Evolutionary conservation across 2,888 invertebrate species (phyloP).

Genomic region (Mimas tiliae): DNA sequence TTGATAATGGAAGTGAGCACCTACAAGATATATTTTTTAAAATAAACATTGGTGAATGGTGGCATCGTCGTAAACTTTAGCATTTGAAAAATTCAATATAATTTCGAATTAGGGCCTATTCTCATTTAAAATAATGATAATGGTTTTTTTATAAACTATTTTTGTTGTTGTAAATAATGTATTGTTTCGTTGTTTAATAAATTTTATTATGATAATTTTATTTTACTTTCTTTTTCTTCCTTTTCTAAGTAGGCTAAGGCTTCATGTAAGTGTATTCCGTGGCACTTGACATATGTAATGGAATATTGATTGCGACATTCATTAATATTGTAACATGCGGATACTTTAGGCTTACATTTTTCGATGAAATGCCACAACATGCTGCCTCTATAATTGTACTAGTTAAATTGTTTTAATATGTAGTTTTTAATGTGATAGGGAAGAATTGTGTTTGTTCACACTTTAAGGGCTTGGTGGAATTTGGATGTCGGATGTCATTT

Average conservation of each 20-base stretch:
- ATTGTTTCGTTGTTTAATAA: constrained; percentile 74
- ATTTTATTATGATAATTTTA: constrained; percentile 69
- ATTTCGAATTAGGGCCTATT: constrained; percentile 51
- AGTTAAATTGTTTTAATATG: background rate
- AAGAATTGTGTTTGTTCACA: background rate
- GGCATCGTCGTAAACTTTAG: constrained; percentile 10
- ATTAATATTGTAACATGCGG: constrained; percentile 44
- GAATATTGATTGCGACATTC: constrained; percentile 24
- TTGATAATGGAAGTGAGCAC: background rate
- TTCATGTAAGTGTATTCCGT: background rate
- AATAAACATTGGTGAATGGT: background rate
- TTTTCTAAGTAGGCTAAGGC: constrained; percentile 27
- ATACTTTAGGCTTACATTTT: constrained; percentile 58
- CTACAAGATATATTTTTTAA: constrained; percentile 3
- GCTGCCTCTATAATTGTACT: constrained; percentile 3
- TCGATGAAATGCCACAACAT: constrained; percentile 37
- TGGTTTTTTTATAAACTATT: constrained; percentile 56
- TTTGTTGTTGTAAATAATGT: constrained; percentile 75
- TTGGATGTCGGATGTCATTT: background rate
- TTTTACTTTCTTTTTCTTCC: constrained; percentile 53
- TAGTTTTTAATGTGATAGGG: background rate
- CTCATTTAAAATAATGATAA: constrained; percentile 58
- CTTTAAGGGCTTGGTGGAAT: background rate
- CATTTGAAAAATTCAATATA: background rate
- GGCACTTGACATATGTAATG: constrained; percentile 41